A percentile compares a stretch with the other conserved stretches of the same genome.
These are phyloP conservation scores for Lycocerus yunnanus DNA, from an alignment of 2,888 invertebrate species.

Conservation along the genomic window DNA sequence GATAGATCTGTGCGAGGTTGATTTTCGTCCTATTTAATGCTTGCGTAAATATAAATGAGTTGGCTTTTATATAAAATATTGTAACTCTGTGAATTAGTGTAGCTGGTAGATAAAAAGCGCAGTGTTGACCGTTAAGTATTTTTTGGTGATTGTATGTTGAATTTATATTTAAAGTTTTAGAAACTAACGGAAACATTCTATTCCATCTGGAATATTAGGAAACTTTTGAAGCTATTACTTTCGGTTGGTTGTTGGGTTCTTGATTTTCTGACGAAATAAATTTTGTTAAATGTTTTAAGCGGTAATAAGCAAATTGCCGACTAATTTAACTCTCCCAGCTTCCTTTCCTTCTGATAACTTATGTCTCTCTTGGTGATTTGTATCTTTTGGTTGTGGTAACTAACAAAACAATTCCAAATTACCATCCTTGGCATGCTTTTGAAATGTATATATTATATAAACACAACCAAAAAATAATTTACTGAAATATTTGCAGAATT, in stretches of 20 bases:
- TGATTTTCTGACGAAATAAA: neutral
- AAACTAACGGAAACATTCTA: neutral
- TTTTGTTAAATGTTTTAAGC: neutral
- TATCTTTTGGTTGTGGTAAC: neutral
- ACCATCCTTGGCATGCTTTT: conserved; percentile 17
- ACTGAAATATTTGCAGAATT: neutral
- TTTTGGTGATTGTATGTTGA: conserved; percentile 5
- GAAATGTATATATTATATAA: conserved; percentile 10
- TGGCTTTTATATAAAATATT: conserved; percentile 1
- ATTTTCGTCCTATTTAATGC: conserved; percentile 8
- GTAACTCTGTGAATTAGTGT: neutral
- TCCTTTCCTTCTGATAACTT: neutral
- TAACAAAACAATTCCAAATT: conserved; percentile 1
- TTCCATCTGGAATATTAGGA: neutral
- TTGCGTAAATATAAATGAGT: conserved; percentile 5
- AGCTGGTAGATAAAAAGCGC: neutral
- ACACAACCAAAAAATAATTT: neutral
- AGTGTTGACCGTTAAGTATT: conserved; percentile 1
- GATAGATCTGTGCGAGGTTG: neutral
- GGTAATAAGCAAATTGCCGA: neutral
- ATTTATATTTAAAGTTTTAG: neutral
- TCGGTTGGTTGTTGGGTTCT: conserved; percentile 8
- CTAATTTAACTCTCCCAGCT: neutral
- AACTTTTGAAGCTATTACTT: neutral
- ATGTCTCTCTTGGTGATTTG: neutral